Conservation (phyloP, 2,113 vertebrate species). For the Lampris megalopsis region DNA sequence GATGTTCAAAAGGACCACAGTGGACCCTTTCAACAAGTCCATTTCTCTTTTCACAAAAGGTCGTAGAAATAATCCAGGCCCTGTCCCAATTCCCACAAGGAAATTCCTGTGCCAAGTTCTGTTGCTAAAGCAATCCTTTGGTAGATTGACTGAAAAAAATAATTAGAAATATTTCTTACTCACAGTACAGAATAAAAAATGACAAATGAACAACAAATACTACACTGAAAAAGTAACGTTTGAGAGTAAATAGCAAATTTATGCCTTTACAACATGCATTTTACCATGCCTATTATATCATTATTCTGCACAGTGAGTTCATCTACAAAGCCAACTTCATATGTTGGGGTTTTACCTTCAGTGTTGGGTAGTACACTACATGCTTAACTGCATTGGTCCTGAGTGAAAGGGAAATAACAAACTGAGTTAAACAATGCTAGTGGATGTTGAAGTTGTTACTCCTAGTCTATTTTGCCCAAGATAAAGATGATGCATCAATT, state of each 20-base stretch:
- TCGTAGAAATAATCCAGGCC: constrained; percentile 99
- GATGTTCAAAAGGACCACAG: constrained; percentile 21
- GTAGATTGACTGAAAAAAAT: constrained; percentile 87
- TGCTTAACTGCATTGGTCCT: constrained; percentile 90
- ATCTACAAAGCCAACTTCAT: background rate
- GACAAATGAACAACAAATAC: background rate
- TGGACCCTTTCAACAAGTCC: constrained; percentile 14
- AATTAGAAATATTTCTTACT: constrained; percentile 14
- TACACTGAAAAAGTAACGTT: background rate
- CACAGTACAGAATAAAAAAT: background rate
- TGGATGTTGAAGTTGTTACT: background rate
- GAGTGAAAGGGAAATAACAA: constrained; percentile 57
- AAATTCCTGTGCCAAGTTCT: constrained; percentile 93
- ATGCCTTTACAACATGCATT: background rate
- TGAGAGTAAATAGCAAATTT: background rate
- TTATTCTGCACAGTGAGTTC: background rate
- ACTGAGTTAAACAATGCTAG: background rate
- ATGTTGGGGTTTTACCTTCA: constrained; percentile 85
- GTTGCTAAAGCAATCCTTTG: constrained; percentile 88
- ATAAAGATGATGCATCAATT: constrained; percentile 8
- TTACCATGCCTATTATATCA: too few species aligned
- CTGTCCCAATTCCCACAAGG: constrained; percentile 98
- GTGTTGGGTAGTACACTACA: constrained; percentile 91
- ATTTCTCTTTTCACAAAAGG: constrained; percentile 83
- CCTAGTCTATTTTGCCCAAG: background rate